Base-by-base conservation (phyloP, 2,113 vertebrate genomes). In the Melanostigma gelatinosum region DNA sequence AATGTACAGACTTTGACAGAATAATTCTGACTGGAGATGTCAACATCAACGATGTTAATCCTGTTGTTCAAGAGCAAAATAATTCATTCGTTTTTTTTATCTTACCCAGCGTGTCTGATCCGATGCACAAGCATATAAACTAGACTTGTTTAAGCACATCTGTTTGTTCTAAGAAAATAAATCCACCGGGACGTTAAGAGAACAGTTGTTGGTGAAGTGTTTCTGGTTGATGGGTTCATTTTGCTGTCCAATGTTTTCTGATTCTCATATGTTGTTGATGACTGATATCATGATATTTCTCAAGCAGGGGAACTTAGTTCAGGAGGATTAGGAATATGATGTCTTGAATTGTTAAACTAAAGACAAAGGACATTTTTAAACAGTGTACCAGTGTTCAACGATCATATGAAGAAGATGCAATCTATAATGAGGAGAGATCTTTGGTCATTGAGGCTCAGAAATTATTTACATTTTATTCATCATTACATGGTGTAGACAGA, bases 31-130 rank as follows among this genome's bases (percentile, higher is more conserved):
- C 7, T 50, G 60, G 24, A 10, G 62, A 60, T 58, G 68, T 81
- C 77, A 78, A 75, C 82, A 78, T 72, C 24, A 27, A 73, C 32
- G 1, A 24, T 63, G 29, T 61, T 82, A 82, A 84, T 82, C 82
- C 62, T 62, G 54, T 79, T 82, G 70, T 75, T 82, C 65, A 13
- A 48, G 42, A 70, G 1, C n/a, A 78, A 78, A 75, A 79, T 1
- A 48, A 78, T 81, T 74, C 40, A 80, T 65, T 54, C 73, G 58
- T 75, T 52, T 44, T 48, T 60, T 3, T 16, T n/a, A 78, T 75
- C 36, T 71, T 40, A 64, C 57, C 1, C 42, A 71, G 11, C 12
- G 0, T 36, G 57, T 69, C 72, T 69, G 62, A 84, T 64, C 70
- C 82, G 38, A 18, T 3, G 34, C 55, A 60, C 52, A 46, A 70